Evolutionary conservation across 2,797 vertebrate species (phyloP).

Genomic region (Sciurus vulgaris): DNA sequence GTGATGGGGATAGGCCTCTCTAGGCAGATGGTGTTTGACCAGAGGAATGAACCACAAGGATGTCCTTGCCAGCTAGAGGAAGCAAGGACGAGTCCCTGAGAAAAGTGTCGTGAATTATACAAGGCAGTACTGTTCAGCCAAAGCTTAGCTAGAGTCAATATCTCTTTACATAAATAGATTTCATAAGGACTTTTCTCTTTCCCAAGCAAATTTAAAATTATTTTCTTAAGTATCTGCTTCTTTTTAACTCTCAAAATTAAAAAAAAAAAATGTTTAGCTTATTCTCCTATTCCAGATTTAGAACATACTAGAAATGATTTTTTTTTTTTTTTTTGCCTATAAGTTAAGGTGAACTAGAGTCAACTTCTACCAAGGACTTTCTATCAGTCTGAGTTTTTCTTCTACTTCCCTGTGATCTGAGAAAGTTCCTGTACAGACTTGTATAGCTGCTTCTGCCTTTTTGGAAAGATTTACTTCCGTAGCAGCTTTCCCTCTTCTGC

Average conservation of each 20-base stretch:
- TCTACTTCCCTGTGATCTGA: neutral
- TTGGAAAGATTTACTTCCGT: neutral
- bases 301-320: neutral
- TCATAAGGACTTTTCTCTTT: neutral
- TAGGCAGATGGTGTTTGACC: neutral
- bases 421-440: neutral
- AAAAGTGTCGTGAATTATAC: neutral
- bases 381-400: neutral
- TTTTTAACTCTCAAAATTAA: neutral
- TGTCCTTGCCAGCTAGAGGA: neutral
- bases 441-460: neutral
- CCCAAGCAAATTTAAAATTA: constrained; percentile 19
- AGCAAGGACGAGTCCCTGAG: neutral
- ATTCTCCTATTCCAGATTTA: neutral
- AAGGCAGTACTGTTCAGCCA: neutral
- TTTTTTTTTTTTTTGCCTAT: neutral
- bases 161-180: constrained; percentile 1
- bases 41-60: neutral
- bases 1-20: neutral
- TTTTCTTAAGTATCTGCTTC: constrained; percentile 8
- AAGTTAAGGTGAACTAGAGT: neutral
- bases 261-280: neutral
- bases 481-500: neutral
- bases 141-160: neutral
- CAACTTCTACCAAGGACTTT: neutral